Evolutionary conservation across 2,888 invertebrate species (phyloP), one percentile per base, ranked within the genome.

Genomic region (Anthoptus insignis): DNA sequence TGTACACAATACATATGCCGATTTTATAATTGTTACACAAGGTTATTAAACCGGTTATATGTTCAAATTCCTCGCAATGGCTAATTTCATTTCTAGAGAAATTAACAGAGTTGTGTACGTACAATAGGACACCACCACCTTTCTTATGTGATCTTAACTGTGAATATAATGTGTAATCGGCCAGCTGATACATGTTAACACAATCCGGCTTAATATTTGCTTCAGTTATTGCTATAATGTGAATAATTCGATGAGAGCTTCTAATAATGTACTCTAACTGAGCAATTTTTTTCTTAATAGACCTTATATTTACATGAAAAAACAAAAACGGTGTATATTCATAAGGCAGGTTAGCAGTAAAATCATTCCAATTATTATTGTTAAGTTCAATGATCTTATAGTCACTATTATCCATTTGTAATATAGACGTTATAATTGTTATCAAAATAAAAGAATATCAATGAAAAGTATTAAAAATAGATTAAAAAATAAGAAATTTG

Each of bases 211-310:
- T 29, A 16, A 69, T 59, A 24, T 71, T 71, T 7, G 53, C 71
- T 53, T 71, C 68, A 0, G 67, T 68, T 21, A 71, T 21, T 11
- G 64, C 52, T 8, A 68, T 59, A 13, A 58, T n/a, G n/a, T 68
- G 66, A 29, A 68, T 54, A 29, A 24, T 50, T 4, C 39, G 24
- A 19, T 13, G 7, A 21, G 61, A 61, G 19, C 16, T 54, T 11
- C 19, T 5, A 19, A 68, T 19, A 29, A 68, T 69, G 11, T 60
- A 65, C 64, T 72, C 69, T n/a, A 72, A 52, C 6, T 69, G 65
- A 7, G 24, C 27, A 49, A 69, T 67, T 24, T 72, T 69, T 59
- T 64, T 58, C 14, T 52, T 11, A 8, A 39, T 24, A 8, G 64
- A 64, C 24, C 64, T 21, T 14, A 67, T 65, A 29, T 67, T 67